A percentile compares a stretch with the other conserved stretches of the same genome.
These are phyloP conservation scores for Gobio gobio DNA, from an alignment of 2,113 vertebrate species.

Conservation along the genomic window DNA sequence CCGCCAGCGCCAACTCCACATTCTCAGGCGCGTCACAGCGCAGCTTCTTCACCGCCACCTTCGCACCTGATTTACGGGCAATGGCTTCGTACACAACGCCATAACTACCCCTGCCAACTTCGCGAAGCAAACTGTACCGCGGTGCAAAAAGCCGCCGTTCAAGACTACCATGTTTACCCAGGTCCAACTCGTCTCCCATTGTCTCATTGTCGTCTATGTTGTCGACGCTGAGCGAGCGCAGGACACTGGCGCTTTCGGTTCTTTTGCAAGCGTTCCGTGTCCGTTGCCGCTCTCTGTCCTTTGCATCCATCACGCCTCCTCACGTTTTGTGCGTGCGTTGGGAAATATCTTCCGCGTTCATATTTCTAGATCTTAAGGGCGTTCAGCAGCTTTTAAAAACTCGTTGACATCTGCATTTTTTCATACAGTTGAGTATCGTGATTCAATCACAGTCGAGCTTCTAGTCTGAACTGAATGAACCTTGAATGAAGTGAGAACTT, in stretches of 20 bases:
- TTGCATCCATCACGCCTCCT: conserved; percentile 60
- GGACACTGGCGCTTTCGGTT: conserved; percentile 52
- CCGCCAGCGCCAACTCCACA: conserved; percentile 90
- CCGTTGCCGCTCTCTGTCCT: conserved; percentile 58
- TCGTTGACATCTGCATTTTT: neutral
- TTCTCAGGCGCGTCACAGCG: conserved; percentile 93
- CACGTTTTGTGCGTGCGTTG: conserved; percentile 19
- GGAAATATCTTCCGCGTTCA: conserved; percentile 26
- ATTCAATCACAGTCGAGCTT: neutral
- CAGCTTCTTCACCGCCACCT: conserved; percentile 90
- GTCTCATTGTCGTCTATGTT: conserved; percentile 64
- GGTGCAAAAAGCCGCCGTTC: conserved; percentile 68
- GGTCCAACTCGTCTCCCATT: conserved; percentile 58
- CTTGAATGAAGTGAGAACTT: conserved; percentile 38
- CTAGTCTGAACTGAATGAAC: conserved; percentile 7
- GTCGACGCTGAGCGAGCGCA: conserved; percentile 65
- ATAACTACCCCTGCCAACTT: conserved; percentile 92
- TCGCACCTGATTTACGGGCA: conserved; percentile 80
- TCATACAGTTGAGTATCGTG: neutral
- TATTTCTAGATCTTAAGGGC: neutral
- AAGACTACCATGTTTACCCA: conserved; percentile 50
- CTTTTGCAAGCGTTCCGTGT: conserved; percentile 60
- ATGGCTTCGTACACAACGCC: conserved; percentile 93
- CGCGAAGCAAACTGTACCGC: conserved; percentile 85
- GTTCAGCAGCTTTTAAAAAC: neutral